Conservation (phyloP, 2,888 invertebrate genomes). For the Beris morrisii region DNA sequence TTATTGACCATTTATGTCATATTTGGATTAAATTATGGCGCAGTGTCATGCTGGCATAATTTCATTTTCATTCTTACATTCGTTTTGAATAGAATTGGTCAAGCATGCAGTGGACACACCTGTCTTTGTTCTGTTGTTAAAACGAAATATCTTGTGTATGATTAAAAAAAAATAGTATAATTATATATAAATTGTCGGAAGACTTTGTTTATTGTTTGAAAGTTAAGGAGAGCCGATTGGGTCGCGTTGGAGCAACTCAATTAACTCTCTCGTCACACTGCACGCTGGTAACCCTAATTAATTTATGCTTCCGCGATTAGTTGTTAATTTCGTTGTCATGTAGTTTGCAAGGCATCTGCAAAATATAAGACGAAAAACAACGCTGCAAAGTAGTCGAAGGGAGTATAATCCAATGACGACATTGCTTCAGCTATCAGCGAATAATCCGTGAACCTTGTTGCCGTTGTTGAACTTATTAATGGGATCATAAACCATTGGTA, state of each 20-base stretch:
- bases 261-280: conserved; percentile 10
- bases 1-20: conserved; percentile 34
- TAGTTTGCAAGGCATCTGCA: neutral
- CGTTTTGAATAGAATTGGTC: conserved; percentile 13
- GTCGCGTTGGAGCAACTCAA: conserved; percentile 14
- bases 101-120: conserved; percentile 22
- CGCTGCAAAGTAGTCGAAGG: neutral
- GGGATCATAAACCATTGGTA: conserved; percentile 43
- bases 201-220: neutral
- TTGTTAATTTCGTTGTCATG: conserved; percentile 7
- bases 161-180: neutral
- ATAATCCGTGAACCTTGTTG: conserved; percentile 35
- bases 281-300: conserved; percentile 8
- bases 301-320: conserved; percentile 20
- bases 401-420: no score
- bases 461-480: conserved; percentile 42
- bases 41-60: conserved; percentile 33
- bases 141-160: neutral
- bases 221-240: neutral
- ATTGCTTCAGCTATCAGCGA: conserved; percentile 28
- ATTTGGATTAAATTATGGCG: conserved; percentile 34
- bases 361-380: neutral
- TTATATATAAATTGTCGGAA: conserved; percentile 1
- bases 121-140: conserved; percentile 22
- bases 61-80: conserved; percentile 2